Evolutionary conservation across 2,888 invertebrate species (phyloP).

Genomic region (Nasonovia ribisnigri): DNA sequence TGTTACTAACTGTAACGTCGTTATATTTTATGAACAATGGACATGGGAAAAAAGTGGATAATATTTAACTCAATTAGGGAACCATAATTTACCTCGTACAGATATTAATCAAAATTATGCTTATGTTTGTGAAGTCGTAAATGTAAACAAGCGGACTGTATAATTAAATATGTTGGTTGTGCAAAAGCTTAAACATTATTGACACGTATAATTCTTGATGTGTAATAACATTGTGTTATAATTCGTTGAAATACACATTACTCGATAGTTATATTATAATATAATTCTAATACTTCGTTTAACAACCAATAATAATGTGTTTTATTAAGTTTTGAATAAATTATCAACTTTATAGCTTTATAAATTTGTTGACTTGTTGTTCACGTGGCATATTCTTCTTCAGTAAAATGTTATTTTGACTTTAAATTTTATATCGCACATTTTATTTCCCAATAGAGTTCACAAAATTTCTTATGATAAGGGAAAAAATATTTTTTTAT

Average conservation of each 20-base stretch:
- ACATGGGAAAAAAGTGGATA: neutral
- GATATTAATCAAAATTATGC: neutral
- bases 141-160: neutral
- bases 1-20: neutral
- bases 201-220: neutral
- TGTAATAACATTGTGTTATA: neutral
- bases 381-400: neutral
- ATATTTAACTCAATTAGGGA: neutral
- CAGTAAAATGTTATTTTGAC: neutral
- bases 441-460: neutral
- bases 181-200: neutral
- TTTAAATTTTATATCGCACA: neutral
- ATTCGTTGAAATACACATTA: neutral
- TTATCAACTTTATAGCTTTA: neutral
- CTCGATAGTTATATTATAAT: neutral
- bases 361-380: neutral
- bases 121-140: neutral
- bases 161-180: neutral
- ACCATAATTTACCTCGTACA: neutral
- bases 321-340: neutral
- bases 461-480: neutral
- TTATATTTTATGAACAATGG: neutral
- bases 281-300: neutral
- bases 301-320: neutral
- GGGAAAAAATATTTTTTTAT: neutral